Evolutionary conservation across 2,888 invertebrate genomes (phyloP), one percentile per base, ranked within the genome.

Genomic region (Pteria penguin): DNA sequence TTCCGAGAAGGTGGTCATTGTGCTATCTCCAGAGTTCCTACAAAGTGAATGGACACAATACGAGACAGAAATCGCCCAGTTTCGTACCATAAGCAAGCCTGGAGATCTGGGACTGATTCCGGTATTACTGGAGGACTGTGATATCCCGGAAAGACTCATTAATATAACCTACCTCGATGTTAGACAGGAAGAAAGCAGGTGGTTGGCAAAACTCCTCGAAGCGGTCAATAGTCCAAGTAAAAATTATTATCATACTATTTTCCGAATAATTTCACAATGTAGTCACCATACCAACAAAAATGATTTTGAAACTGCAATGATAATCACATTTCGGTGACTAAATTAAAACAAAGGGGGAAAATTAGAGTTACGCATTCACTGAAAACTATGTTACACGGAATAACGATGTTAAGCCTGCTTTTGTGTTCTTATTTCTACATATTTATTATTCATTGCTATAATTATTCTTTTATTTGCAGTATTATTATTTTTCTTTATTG

Each of bases 61-160:
- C 55, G 74, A 74, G 32, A 74, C 74, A 1, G 61, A 74, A 29
- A 18, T 74, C 32, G 74, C 74, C 14, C 33, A 68, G 26, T n/a
- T 61, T 1, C 57, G 58, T 27, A 68, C 33, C 27, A 36, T 68
- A 3, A 26, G 52, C 22, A 32, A 45, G 4, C n/a, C 65, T 1
- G 24, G 11, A 36, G 62, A 57, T n/a, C n/a, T 74, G 14, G 24
- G 31, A 11, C n/a, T 74, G 14, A 55, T 74, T 14, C 74, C 74
- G 5, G 74, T 74, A 4, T 27, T 74, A 14, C 24, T 74, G 26
- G 32, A 54, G 29, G 0, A 52, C 32, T 74, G 74, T 68, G 36
- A 54, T 0, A 55, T 74, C n/a, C 74, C 74, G 11, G 55, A 61
- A 3, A 27, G 26, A 22, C 54, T 74, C 11, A 33, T 4, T 8